These are phyloP conservation scores for Nesogale talazaci DNA, from an alignment of 2,113 vertebrate species.

Conservation along the genomic window DNA sequence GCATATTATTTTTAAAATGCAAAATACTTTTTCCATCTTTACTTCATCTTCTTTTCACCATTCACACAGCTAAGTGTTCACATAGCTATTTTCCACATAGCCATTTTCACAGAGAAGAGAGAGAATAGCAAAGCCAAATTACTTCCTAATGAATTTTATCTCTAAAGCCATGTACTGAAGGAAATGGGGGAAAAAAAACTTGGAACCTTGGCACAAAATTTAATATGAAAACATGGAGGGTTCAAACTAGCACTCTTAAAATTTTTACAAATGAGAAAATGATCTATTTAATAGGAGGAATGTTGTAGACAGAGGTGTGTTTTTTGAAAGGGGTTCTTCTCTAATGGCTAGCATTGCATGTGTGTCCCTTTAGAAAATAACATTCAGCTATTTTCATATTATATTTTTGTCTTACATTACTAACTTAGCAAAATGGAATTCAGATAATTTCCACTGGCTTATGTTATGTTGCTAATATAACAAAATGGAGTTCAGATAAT, in stretches of 20 bases:
- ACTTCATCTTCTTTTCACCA: neutral
- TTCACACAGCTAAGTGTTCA: neutral
- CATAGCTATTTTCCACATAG: neutral
- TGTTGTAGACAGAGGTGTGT: too few relatives aligned
- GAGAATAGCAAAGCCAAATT: neutral
- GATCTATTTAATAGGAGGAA: too few relatives aligned
- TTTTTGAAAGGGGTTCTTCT: too few relatives aligned
- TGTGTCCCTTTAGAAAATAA: neutral
- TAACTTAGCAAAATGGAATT: neutral
- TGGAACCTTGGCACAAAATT: neutral
- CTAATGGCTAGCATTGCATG: too few relatives aligned
- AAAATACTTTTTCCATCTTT: neutral
- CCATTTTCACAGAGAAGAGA: neutral
- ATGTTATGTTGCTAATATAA: neutral
- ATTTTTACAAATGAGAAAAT: too few relatives aligned
- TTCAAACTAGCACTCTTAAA: too few relatives aligned
- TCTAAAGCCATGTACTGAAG: neutral
- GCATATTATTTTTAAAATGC: slow-evolving; percentile 23
- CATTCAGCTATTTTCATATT: neutral
- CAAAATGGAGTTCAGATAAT: neutral
- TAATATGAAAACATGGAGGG: neutral
- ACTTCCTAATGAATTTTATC: neutral
- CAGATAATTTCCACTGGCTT: neutral
- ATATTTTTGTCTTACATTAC: neutral
- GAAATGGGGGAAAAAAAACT: neutral